These are phyloP conservation scores for Nasua narica DNA, from an alignment of 2,797 vertebrate genomes.

Conservation along the genomic window DNA sequence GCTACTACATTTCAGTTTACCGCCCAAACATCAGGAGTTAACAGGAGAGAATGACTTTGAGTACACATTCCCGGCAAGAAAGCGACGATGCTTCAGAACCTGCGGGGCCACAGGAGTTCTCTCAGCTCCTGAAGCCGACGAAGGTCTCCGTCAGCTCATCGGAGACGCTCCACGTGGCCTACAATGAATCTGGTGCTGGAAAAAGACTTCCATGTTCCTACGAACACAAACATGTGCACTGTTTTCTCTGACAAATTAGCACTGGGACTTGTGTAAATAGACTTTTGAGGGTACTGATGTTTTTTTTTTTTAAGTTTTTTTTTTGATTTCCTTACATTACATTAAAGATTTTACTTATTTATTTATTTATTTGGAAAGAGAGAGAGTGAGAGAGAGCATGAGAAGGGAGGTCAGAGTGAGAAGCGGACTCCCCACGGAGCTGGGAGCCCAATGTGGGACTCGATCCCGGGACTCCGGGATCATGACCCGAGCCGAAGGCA, in stretches of 20 bases:
- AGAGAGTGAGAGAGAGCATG: too few relatives aligned
- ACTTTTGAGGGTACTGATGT: neutral
- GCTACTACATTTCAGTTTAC: neutral
- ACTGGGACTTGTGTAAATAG: conserved; percentile 24
- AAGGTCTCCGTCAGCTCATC: neutral
- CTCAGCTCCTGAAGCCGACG: neutral
- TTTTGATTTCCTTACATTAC: too few relatives aligned
- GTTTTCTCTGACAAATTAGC: conserved; percentile 57
- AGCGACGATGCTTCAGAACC: neutral
- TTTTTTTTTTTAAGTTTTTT: too few relatives aligned
- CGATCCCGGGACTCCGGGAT: too few relatives aligned
- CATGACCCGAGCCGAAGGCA: too few relatives aligned
- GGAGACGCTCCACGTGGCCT: neutral
- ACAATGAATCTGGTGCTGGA: neutral
- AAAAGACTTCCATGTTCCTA: neutral
- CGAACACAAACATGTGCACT: neutral
- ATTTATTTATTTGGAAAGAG: too few relatives aligned
- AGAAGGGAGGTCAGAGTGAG: too few relatives aligned
- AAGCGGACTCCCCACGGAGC: too few relatives aligned
- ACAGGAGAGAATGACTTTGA: neutral
- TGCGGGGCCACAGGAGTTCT: neutral
- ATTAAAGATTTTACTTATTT: too few relatives aligned
- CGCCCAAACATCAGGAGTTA: neutral
- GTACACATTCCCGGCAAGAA: neutral
- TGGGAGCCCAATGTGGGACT: too few relatives aligned